Base-by-base conservation (phyloP, 2,797 vertebrate species). In the Anniella stebbinsi region DNA sequence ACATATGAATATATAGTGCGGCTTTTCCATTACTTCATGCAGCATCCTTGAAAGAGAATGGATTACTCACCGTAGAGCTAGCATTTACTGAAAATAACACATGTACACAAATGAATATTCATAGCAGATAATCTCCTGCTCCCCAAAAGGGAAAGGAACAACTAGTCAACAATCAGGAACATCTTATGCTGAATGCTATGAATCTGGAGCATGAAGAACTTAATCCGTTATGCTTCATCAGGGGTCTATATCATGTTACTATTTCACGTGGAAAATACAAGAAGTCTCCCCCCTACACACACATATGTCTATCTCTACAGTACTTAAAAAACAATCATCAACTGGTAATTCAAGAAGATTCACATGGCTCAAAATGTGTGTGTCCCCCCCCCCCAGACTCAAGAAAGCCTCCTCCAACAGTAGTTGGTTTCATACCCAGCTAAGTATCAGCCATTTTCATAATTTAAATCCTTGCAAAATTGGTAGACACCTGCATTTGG, bases 121-220 rank as follows among this genome's bases (percentile, higher is more conserved):
- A 87, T 41, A 93, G 72, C 69, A 90, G 80, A 80, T 51, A 88
- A 80, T 51, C 41, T 17, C 41, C 38, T 66, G 45, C 67, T 92
- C 91, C 93, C 41, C 91, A 90, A 94, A 83, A 63, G 15, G 13
- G 70, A 66, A 91, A 83, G 91, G 63, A 15, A 89, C 70, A 84
- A 30, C 28, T 88, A 94, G 91, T 54, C 92, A 94, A 0, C 48
- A 41, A 92, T 92, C 86, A 72, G 0, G 88, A 88, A 91, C 90
- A 84, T 72, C 66, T 21, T 88, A 80, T 93, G 90, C 92, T 70
- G 41, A 93, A 88, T 91, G 67, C 72, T 84, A 91, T 92, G 87
- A 95, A 96, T 94, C 87, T 94, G 91, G 94, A 94, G 91, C 93
- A 95, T 70, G 18, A 6, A 78, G 93, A 92, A 87, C 94, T 93